phyloP scores from a whole-genome alignment of 1,140 invertebrate genomes.

The Monomorium pharaonis region DNA sequence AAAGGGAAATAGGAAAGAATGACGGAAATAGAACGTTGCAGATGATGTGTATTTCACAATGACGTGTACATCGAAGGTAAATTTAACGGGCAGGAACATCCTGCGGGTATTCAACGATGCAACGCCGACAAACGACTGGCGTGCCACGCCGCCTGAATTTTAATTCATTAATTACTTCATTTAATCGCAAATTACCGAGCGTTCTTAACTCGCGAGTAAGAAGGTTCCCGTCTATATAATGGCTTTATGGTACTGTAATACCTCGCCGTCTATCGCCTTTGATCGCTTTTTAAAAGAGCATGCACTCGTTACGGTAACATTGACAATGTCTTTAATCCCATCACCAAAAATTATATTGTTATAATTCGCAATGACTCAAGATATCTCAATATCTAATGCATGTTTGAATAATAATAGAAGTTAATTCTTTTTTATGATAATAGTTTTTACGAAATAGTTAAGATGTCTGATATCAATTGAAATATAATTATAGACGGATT shows the following conservation, averaged over 20 bases:
- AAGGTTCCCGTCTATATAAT: constrained; percentile 59
- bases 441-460: neutral
- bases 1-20: neutral
- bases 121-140: constrained; percentile 67
- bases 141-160: constrained; percentile 74
- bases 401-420: neutral
- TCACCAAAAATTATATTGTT: neutral
- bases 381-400: neutral
- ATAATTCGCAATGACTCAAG: neutral
- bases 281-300: neutral
- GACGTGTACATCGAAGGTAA: constrained; percentile 17
- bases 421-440: neutral
- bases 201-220: constrained; percentile 66
- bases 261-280: neutral
- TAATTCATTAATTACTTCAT: constrained; percentile 79
- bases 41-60: neutral
- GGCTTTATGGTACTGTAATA: constrained; percentile 37
- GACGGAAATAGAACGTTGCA: neutral
- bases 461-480: neutral
- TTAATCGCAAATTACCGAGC: constrained; percentile 74
- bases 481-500: neutral
- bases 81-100: constrained; percentile 63
- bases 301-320: neutral
- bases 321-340: neutral
- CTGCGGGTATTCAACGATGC: constrained; percentile 54